phyloP scores from a whole-genome alignment of 2,113 vertebrate species.

The Candoia aspera region DNA sequence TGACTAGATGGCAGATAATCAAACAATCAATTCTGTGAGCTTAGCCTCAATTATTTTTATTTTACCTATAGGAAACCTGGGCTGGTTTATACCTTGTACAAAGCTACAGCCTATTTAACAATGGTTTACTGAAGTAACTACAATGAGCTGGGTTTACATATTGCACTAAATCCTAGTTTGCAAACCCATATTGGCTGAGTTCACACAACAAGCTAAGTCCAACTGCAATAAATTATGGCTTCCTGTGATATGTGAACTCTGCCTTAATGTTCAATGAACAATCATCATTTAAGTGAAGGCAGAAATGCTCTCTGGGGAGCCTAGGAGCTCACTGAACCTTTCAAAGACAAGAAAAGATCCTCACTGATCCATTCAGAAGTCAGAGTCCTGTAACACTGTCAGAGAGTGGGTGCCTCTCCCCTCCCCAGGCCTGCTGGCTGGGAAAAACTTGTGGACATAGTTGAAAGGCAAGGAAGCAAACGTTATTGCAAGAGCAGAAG shows the following conservation, averaged over 20 bases:
- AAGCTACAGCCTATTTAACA: background rate
- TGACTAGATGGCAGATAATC: background rate
- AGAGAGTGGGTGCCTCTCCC: background rate
- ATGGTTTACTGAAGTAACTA: background rate
- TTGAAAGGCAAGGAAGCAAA: background rate
- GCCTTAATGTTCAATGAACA: background rate
- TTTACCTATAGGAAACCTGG: background rate
- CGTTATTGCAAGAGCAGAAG: no score
- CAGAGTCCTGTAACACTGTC: background rate
- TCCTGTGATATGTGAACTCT: background rate
- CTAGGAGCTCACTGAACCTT: background rate
- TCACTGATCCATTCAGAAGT: background rate
- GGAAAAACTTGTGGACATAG: background rate
- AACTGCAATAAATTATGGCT: background rate
- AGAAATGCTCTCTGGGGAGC: background rate
- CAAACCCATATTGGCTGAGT: background rate
- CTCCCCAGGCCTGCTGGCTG: background rate
- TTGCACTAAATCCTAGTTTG: background rate
- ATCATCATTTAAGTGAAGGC: background rate
- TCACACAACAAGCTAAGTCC: background rate
- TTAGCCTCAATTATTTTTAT: background rate
- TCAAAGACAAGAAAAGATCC: background rate
- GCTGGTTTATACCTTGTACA: background rate
- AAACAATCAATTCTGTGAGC: background rate
- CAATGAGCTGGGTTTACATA: background rate